Evolutionary conservation across 2,113 vertebrate species (phyloP).

Genomic region (Tupaia chinensis): DNA sequence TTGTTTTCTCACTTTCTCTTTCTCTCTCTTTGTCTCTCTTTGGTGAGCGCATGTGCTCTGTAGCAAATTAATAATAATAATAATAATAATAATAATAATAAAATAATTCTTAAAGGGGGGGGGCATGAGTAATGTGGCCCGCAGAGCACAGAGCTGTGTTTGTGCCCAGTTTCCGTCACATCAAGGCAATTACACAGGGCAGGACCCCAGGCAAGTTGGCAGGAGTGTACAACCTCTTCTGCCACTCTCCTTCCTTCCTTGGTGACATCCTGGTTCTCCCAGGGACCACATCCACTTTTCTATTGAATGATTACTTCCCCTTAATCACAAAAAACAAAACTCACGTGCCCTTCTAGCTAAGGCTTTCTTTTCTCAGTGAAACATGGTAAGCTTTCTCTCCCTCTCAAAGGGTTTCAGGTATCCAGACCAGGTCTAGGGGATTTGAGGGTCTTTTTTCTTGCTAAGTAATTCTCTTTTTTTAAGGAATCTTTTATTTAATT

Average conservation of each 20-base stretch:
- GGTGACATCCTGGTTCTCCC: background rate
- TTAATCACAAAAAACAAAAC: background rate
- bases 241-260: background rate
- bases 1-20: no score
- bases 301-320: background rate
- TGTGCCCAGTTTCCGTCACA: background rate
- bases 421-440: no score
- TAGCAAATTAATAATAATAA: no score
- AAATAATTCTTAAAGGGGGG: no score
- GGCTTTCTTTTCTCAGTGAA: background rate
- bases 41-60: no score
- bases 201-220: no score
- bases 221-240: no score
- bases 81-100: no score
- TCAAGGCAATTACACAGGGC: no score
- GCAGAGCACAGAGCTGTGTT: background rate
- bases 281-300: background rate
- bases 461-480: background rate
- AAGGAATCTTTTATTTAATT: no score
- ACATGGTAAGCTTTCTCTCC: background rate
- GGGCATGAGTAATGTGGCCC: fast-evolving
- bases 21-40: no score
- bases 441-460: background rate
- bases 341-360: background rate
- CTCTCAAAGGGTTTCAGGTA: background rate